phyloP scores from a whole-genome alignment of 2,888 invertebrate species.

The Beris chalybata region DNA sequence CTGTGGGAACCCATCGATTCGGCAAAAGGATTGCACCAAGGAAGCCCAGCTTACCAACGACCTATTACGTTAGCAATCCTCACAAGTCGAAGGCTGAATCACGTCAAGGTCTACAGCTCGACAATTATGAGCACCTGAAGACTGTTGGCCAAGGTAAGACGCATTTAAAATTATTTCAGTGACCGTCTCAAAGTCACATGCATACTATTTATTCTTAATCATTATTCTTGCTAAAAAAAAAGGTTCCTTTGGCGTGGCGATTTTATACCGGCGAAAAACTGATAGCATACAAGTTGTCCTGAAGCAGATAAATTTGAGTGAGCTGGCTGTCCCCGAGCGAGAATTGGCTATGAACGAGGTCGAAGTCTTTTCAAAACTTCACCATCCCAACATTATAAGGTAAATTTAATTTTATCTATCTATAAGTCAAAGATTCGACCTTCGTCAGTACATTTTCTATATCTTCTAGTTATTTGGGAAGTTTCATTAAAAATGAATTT shows the following conservation, averaged over 20 bases:
- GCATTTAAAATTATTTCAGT: neutral
- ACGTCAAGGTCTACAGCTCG: constrained; percentile 45
- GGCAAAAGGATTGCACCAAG: constrained; percentile 9
- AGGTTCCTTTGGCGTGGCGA: constrained; percentile 72
- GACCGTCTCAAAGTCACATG: neutral
- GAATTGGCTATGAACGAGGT: constrained; percentile 72
- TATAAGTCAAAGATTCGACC: neutral
- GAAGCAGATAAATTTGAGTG: constrained; percentile 73
- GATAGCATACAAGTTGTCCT: constrained; percentile 70
- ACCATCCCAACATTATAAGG: constrained; percentile 74
- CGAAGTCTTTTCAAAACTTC: constrained; percentile 67
- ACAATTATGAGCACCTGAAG: constrained; percentile 52
- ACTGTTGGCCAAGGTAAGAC: constrained; percentile 52
- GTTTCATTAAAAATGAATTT: constrained; percentile 70
- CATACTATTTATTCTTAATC: neutral
- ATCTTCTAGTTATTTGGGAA: constrained; percentile 65
- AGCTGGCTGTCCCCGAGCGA: constrained; percentile 66
- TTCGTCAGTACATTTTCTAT: constrained; percentile 7
- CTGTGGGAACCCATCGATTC: constrained; percentile 14
- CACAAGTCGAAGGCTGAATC: neutral
- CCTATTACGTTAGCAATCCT: neutral
- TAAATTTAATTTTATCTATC: constrained; percentile 39
- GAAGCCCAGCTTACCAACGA: constrained; percentile 20
- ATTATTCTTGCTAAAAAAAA: neutral
- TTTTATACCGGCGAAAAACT: constrained; percentile 64